Percentiles rank a stretch among this genome's conserved stretches.
Conservation (phyloP, 1,140 invertebrate genomes). For the Lordiphosa collinella region DNA sequence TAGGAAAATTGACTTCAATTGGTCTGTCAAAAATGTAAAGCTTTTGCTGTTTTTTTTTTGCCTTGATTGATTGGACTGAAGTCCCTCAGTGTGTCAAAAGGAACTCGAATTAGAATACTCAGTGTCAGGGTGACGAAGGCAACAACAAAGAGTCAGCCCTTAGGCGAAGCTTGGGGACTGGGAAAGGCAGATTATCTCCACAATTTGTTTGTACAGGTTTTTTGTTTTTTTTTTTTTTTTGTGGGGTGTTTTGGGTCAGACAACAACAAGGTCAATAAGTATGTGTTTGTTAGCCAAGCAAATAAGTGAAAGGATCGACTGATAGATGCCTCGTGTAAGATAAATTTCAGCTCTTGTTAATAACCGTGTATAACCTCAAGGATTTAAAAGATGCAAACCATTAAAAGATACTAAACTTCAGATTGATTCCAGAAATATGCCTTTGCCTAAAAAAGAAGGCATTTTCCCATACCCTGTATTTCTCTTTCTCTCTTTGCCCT, state of each 20-base stretch:
- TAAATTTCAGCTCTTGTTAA: not conserved
- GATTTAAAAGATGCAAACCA: no score
- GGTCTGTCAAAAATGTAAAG: conserved; percentile 30
- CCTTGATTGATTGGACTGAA: conserved; percentile 59
- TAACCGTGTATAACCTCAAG: no score
- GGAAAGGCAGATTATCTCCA: conserved; percentile 22
- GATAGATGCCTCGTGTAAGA: not conserved
- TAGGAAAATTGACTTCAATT: not conserved
- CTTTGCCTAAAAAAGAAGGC: no score
- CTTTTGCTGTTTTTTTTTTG: conserved; percentile 11
- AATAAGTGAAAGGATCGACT: conserved; percentile 4
- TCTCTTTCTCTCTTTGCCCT: not conserved
- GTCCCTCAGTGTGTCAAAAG: conserved; percentile 17
- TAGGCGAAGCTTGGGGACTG: not conserved
- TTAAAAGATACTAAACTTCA: no score
- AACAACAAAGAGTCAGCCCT: conserved; percentile 10
- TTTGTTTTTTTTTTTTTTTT: conserved; percentile 4
- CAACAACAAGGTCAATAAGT: conserved; percentile 1
- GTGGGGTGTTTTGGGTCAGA: conserved; percentile 1
- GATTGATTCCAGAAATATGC: no score
- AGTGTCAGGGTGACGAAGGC: not conserved
- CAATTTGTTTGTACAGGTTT: conserved; percentile 37
- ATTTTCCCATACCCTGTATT: no score
- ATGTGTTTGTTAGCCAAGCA: conserved; percentile 8
- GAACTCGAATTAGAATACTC: conserved; percentile 8